A percentile compares a stretch with the other conserved stretches of the same genome.
Evolutionary conservation across 2,888 invertebrate species (phyloP).

Genomic region (Acronicta psi): DNA sequence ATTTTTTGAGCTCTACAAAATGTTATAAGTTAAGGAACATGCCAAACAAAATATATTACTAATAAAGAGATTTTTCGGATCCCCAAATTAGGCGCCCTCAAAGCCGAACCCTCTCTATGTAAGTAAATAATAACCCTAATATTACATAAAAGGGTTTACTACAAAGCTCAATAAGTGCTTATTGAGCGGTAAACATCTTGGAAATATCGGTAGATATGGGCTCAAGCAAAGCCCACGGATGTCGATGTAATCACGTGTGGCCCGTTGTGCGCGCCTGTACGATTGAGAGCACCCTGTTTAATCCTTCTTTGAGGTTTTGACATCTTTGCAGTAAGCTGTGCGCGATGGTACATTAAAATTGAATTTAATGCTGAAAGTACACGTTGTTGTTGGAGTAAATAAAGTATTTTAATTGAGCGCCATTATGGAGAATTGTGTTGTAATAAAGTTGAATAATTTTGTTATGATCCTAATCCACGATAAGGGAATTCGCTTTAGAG

Average conservation of each 20-base stretch:
- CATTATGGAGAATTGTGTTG: slow-evolving; percentile 22
- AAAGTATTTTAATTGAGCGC: slow-evolving; percentile 36
- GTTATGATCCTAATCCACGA: slow-evolving; percentile 12
- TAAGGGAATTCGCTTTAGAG: no score
- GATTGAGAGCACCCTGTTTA: slow-evolving; percentile 15
- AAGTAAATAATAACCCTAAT: slow-evolving; percentile 45
- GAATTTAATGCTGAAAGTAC: slow-evolving; percentile 14
- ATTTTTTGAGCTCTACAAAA: background rate
- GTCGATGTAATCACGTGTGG: slow-evolving; percentile 47
- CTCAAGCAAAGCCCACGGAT: slow-evolving; percentile 33
- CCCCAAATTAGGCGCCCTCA: slow-evolving; percentile 33
- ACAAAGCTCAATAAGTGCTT: slow-evolving; percentile 37
- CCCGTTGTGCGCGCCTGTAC: slow-evolving; percentile 33
- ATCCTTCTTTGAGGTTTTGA: slow-evolving; percentile 50
- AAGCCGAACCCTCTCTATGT: slow-evolving; percentile 24
- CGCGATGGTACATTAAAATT: slow-evolving; percentile 30
- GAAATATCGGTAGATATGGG: slow-evolving; percentile 40
- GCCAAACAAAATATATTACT: slow-evolving; percentile 14
- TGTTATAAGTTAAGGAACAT: slow-evolving; percentile 13
- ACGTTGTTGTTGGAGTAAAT: slow-evolving; percentile 24
- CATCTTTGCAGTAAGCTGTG: slow-evolving; percentile 31
- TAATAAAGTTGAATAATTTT: slow-evolving; percentile 34
- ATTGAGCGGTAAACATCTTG: slow-evolving; percentile 46
- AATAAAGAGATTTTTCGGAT: slow-evolving; percentile 36
- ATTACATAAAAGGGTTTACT: slow-evolving; percentile 43